Conservation (phyloP, 2,888 invertebrate species). For the Xylophagus ater region DNA sequence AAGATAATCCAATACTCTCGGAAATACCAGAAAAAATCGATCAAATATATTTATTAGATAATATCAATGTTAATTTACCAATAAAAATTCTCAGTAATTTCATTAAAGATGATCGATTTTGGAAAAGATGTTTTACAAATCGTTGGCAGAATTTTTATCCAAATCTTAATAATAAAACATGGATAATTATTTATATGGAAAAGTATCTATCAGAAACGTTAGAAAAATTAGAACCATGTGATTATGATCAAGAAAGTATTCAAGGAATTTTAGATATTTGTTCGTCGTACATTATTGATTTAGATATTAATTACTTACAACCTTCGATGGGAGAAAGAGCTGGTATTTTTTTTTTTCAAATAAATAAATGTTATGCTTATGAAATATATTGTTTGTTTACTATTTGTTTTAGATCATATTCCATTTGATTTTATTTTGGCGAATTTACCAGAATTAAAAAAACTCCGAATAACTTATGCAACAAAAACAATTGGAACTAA, state of each 20-base stretch:
- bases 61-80: constrained; percentile 32
- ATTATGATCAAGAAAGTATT: constrained; percentile 33
- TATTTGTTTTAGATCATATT: constrained; percentile 32
- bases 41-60: constrained; percentile 34
- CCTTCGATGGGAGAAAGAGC: constrained; percentile 26
- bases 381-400: not conserved
- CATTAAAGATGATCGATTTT: constrained; percentile 35
- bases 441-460: constrained; percentile 34
- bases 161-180: constrained; percentile 18
- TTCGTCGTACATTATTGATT: constrained; percentile 32
- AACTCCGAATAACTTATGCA: constrained; percentile 33
- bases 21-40: constrained; percentile 30
- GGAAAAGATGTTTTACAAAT: constrained; percentile 32
- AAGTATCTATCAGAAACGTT: constrained; percentile 38
- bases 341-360: constrained; percentile 16
- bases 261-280: constrained; percentile 33
- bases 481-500: constrained; percentile 34
- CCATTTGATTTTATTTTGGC: constrained; percentile 37
- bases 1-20: constrained; percentile 31
- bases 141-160: constrained; percentile 29
- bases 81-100: constrained; percentile 30
- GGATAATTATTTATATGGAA: constrained; percentile 39
- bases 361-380: not conserved
- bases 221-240: constrained; percentile 32
- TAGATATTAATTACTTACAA: constrained; percentile 34